Base-by-base conservation (phyloP, 2,797 vertebrate species). In the Hippoglossus hippoglossus region DNA sequence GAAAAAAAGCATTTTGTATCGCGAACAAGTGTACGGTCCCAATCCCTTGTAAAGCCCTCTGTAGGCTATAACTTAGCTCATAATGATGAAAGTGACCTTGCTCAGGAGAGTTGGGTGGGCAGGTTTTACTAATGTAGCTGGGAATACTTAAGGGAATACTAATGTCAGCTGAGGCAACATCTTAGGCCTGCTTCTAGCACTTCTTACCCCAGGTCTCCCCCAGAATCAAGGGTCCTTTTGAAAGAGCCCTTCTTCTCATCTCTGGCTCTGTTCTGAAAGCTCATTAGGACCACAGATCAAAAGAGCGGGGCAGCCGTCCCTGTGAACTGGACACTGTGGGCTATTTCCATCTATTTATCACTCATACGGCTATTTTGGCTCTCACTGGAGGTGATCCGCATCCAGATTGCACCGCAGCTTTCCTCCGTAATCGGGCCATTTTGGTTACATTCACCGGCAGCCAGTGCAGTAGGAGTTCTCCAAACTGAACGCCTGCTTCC, bases 221-320 rank as follows among this genome's bases (percentile, higher is more conserved):
- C 47, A 84, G 81, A 88, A 92, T 88, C 80, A 85, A 88, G 80
- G 77, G 80, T 85, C 73, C 75, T 80, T 91, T 92, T 86, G 84
- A 84, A 67, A 89, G 78, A 60, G 65, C 49, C 83, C 36, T 28
- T 87, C 88, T 89, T 92, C 90, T 91, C 81, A 90, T 94, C 89
- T 87, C 73, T 82, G 82, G 81, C 87, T 84, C 77, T 81, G 69
- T 84, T 91, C 88, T 89, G 86, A 90, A 87, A 86, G 84, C 91
- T 94, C 91, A 93, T 94, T 94, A 94, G 89, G 87, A 84, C 67
- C 79, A 66, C 57, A 90, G 90, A 94, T 93, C 87, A 93, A 93
- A 46, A 94, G 92, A 77, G 62, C 21, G 56, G 83, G 87, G 87
- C 81, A 81, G 70, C 59, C 22, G 51, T 87, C 83, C 47, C 83